Conservation (phyloP, 2,797 vertebrate genomes). For the Malacoctenus gilli region DNA sequence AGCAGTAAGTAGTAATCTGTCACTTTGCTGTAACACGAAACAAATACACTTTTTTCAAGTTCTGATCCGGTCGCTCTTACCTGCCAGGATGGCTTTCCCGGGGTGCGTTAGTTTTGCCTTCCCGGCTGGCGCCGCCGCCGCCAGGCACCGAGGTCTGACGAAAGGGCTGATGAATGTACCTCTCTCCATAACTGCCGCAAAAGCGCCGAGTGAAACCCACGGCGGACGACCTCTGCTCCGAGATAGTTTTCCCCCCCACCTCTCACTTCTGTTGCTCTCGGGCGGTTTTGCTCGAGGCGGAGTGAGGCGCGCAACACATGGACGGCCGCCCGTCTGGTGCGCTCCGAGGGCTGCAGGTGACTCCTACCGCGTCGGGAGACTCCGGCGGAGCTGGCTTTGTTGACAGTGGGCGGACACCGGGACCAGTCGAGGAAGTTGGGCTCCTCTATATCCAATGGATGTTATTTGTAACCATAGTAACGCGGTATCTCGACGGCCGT, state of each 20-base stretch:
- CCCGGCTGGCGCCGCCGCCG: conserved; percentile 85
- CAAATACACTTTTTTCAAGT: too few relatives aligned
- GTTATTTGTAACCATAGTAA: conserved; percentile 59
- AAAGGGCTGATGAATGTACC: conserved; percentile 57
- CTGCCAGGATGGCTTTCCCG: conserved; percentile 95
- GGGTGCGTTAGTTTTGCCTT: conserved; percentile 92
- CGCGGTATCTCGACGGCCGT: conserved; percentile 17
- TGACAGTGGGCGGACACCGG: conserved; percentile 52
- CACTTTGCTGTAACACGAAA: too few relatives aligned
- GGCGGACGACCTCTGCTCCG: neutral
- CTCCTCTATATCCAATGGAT: conserved; percentile 16
- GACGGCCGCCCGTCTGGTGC: conserved; percentile 25
- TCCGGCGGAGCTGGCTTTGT: conserved; percentile 30
- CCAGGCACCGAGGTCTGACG: conserved; percentile 74
- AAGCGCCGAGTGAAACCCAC: neutral
- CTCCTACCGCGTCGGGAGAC: conserved; percentile 20
- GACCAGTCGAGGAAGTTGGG: conserved; percentile 55
- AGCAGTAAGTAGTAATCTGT: too few relatives aligned
- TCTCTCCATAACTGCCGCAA: conserved; percentile 60
- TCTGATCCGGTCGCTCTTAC: conserved; percentile 72
- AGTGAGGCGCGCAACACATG: conserved; percentile 45
- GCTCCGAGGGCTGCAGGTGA: conserved; percentile 32
- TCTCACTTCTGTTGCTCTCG: too few relatives aligned
- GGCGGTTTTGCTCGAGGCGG: neutral
- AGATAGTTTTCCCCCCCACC: neutral